Base-by-base conservation (phyloP, 2,888 invertebrate genomes). In the Romanomermis culicivorax region DNA sequence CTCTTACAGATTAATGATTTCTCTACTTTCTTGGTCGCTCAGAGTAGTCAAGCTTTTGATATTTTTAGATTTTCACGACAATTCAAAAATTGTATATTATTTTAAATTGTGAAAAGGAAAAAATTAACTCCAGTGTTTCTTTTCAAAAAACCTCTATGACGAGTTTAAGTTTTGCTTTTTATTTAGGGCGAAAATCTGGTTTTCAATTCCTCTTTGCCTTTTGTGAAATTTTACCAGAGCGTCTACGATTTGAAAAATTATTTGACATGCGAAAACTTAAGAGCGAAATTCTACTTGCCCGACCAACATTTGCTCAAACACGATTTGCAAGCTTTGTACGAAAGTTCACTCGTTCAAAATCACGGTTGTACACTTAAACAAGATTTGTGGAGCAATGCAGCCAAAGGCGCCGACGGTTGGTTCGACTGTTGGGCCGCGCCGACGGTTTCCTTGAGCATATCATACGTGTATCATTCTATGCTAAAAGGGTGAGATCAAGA, bases 361-460 rank as follows among this genome's bases (percentile, higher is more conserved):
- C 51, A 51, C 23, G 45, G 45, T n/a, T 45, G 17, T 45, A 7
- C 17, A 7, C 17, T 23, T 45, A 11, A 11, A 11, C 4, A 4
- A 11, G 23, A 45, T 51, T 20, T 52, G 3, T 56, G 56, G 56
- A 20, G 25, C 7, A 29, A 26, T 7, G 47, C 27, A 2, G 25
- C 26, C 11, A 49, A 25, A 29, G 29, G 50, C 63, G 72, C 71
- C 59, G 68, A 69, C 58, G 88, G 89, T 1, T 95, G 93, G 93
- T 79, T 91, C 1, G 89, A 91, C 68, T 89, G 89, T 67, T 89
- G 89, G 89, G 83, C 83, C 50, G 87, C 91, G 3, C 88, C 89
- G 0, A 88, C 89, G 59, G 83, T 29, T 14, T 4, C 88, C 0
- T 74, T 93, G 24, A 86, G 84, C 61, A 85, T 95, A 53, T 79